These are phyloP conservation scores for Morelia viridis DNA, from an alignment of 2,797 vertebrate genomes.

Conservation along the genomic window DNA sequence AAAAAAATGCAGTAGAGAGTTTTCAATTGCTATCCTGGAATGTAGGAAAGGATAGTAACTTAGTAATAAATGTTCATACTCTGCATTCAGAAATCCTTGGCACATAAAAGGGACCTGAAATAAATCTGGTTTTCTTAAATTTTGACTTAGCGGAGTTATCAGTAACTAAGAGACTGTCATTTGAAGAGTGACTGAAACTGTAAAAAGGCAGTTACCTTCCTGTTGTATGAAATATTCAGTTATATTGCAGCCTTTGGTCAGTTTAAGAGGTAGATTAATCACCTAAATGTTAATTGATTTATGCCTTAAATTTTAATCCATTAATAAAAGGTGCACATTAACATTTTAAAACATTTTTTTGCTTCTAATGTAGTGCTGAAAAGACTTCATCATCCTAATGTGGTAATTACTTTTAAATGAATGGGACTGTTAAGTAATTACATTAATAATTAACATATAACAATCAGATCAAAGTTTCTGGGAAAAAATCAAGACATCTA, in stretches of 20 bases:
- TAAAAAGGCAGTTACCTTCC: not conserved
- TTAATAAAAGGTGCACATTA: not conserved
- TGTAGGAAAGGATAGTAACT: not conserved
- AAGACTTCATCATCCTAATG: not conserved
- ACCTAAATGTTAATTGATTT: not conserved
- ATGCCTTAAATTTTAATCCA: not conserved
- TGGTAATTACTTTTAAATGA: not conserved
- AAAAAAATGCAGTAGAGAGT: constrained; percentile 31
- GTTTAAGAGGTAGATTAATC: not conserved
- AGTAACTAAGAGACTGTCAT: not conserved
- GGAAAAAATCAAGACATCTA: not conserved
- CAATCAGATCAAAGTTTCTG: not conserved
- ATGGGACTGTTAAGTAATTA: not conserved
- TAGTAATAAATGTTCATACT: not conserved
- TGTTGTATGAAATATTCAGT: not conserved
- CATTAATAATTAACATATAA: not conserved
- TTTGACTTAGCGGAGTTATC: not conserved
- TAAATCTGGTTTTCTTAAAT: not conserved
- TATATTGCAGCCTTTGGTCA: not conserved
- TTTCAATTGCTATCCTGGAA: not conserved
- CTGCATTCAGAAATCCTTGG: not conserved
- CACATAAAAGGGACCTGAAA: not conserved
- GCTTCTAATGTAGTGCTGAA: not conserved
- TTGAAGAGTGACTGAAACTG: not conserved
- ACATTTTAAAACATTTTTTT: not conserved